These are phyloP conservation scores for Rhingia campestris DNA, from an alignment of 2,888 invertebrate species.

Conservation along the genomic window DNA sequence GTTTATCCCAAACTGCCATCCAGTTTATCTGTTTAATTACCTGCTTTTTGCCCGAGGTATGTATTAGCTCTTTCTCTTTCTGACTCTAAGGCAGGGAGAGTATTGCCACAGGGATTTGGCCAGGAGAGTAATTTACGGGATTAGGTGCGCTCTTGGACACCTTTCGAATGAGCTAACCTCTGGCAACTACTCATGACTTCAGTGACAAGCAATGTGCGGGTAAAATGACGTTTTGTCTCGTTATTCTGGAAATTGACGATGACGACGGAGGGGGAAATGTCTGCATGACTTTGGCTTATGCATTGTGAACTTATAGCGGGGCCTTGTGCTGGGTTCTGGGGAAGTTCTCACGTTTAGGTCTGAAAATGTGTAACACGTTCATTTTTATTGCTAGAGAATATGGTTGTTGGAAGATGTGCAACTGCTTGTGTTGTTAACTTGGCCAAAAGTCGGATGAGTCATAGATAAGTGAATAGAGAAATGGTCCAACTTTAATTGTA, in stretches of 20 bases:
- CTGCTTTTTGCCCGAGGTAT: conserved; percentile 5
- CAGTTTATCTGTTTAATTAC: conserved; percentile 58
- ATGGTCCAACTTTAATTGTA: no score
- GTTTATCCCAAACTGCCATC: conserved; percentile 39
- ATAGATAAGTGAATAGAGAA: no score
- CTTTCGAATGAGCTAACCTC: conserved; percentile 31
- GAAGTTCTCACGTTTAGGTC: neutral
- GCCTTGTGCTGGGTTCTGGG: neutral
- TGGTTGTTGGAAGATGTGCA: neutral
- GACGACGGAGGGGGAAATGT: neutral
- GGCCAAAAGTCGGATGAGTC: no score
- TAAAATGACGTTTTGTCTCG: conserved; percentile 45
- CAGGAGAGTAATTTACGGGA: conserved; percentile 24
- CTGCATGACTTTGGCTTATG: neutral
- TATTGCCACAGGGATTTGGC: conserved; percentile 33
- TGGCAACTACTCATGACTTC: conserved; percentile 22
- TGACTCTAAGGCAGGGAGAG: conserved; percentile 18
- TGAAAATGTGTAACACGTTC: neutral
- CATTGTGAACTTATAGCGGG: neutral
- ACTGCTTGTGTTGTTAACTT: neutral
- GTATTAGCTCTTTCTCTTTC: neutral
- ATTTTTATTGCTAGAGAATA: neutral
- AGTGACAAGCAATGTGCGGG: conserved; percentile 41
- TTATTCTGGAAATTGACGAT: conserved; percentile 42
- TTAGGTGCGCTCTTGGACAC: conserved; percentile 10